Percentiles rank a stretch among this genome's conserved stretches.
Conservation (phyloP, 2,888 invertebrate genomes). For the Callimorpha dominula region DNA sequence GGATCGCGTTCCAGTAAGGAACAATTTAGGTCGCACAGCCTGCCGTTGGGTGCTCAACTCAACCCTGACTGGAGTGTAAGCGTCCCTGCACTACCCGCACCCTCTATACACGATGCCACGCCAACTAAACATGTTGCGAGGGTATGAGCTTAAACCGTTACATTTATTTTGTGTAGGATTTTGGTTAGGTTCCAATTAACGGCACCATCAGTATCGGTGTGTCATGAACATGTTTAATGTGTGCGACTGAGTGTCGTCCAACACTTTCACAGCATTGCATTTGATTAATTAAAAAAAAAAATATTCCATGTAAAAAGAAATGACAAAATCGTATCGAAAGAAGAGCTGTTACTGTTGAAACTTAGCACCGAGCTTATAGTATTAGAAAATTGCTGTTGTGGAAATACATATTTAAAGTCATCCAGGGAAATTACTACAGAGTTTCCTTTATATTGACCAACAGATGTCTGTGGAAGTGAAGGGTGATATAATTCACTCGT, state of each 20-base stretch:
- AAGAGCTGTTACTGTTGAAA: not conserved
- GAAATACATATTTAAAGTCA: conserved; percentile 38
- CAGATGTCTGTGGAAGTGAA: conserved; percentile 63
- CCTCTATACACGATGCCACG: conserved; percentile 54
- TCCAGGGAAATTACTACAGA: conserved; percentile 57
- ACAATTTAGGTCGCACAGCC: conserved; percentile 88
- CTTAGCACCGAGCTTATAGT: conserved; percentile 42
- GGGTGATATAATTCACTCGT: conserved; percentile 61
- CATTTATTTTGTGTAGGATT: not conserved
- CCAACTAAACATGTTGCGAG: conserved; percentile 75
- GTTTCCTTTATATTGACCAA: conserved; percentile 64
- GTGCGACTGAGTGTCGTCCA: not conserved
- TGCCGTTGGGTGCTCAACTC: conserved; percentile 87
- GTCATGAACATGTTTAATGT: not conserved
- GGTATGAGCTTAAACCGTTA: conserved; percentile 54
- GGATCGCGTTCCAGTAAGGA: conserved; percentile 69
- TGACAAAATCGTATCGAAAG: not conserved
- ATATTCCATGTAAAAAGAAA: not conserved
- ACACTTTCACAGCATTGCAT: conserved; percentile 6
- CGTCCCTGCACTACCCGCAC: conserved; percentile 56
- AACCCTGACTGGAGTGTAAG: conserved; percentile 77
- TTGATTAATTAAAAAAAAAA: not conserved
- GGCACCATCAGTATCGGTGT: not conserved
- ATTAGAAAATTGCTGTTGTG: conserved; percentile 42
- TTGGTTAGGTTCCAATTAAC: not conserved